Conservation (phyloP, 2,888 invertebrate species). For the Rhamphomyia laevipes region DNA sequence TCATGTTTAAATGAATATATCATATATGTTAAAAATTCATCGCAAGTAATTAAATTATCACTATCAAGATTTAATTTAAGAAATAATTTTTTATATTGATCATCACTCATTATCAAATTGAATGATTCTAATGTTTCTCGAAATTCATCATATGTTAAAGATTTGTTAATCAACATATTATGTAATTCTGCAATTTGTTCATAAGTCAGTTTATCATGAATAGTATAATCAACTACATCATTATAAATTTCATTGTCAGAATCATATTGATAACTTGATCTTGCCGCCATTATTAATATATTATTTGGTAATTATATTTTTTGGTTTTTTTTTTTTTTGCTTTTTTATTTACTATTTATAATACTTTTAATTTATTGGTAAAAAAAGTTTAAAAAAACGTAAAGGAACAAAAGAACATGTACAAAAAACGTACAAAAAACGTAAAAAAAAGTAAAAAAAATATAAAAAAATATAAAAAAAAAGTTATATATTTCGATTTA, state of each 20-base stretch:
- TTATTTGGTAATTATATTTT: too few relatives aligned
- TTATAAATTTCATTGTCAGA: too few relatives aligned
- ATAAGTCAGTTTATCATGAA: background rate
- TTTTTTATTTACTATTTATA: too few relatives aligned
- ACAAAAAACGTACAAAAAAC: too few relatives aligned
- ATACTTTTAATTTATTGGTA: too few relatives aligned
- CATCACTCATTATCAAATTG: background rate
- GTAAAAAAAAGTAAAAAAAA: background rate
- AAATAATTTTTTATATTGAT: background rate
- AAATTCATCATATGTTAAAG: background rate
- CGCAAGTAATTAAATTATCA: constrained; percentile 42
- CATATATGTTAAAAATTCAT: constrained; percentile 66
- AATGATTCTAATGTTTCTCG: background rate
- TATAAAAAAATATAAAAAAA: background rate
- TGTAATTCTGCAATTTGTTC: background rate
- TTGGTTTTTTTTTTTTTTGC: too few relatives aligned
- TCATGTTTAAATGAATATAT: constrained; percentile 59
- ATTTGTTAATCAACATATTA: background rate
- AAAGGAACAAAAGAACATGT: too few relatives aligned
- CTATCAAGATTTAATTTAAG: background rate
- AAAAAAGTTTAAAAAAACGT: too few relatives aligned
- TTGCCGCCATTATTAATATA: too few relatives aligned
- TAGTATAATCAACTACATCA: too few relatives aligned
- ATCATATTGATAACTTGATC: too few relatives aligned
- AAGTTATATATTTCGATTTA: too few relatives aligned